Conservation (phyloP, 2,888 invertebrate species). For the Lepidocyrtinus sp. region DNA sequence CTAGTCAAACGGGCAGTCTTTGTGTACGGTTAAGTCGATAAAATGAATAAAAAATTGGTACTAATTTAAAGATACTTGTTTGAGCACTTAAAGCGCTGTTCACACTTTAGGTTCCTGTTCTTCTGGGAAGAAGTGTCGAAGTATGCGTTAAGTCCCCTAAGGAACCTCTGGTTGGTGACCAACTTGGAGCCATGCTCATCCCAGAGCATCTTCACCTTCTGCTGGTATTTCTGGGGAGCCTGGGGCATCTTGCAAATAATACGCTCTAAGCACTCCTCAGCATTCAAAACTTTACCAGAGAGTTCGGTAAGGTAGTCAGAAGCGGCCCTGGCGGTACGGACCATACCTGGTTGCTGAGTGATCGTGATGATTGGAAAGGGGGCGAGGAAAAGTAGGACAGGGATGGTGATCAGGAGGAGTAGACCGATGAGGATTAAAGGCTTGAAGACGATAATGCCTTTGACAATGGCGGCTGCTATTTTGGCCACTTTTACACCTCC, state of each 20-base stretch:
- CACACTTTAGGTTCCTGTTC: slow-evolving; percentile 66
- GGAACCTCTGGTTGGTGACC: slow-evolving; percentile 58
- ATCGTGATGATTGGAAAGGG: slow-evolving; percentile 68
- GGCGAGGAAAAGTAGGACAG: slow-evolving; percentile 63
- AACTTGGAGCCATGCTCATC: slow-evolving; percentile 63
- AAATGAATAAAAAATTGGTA: too few relatives aligned
- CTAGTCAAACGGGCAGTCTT: slow-evolving; percentile 77
- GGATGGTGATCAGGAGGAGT: slow-evolving; percentile 63
- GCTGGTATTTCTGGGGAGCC: slow-evolving; percentile 64
- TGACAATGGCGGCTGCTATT: slow-evolving; percentile 50
- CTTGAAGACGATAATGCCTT: slow-evolving; percentile 63
- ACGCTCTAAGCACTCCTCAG: slow-evolving; percentile 68
- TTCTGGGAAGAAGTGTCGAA: slow-evolving; percentile 62
- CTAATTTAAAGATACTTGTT: slow-evolving; percentile 67
- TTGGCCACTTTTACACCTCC: slow-evolving; percentile 47
- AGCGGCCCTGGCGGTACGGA: slow-evolving; percentile 32
- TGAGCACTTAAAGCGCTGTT: slow-evolving; percentile 68
- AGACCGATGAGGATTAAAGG: slow-evolving; percentile 64
- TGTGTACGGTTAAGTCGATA: not conserved
- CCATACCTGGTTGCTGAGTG: not conserved
- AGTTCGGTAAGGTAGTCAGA: slow-evolving; percentile 59
- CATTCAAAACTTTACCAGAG: slow-evolving; percentile 63
- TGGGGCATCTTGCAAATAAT: slow-evolving; percentile 68
- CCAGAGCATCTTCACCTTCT: slow-evolving; percentile 65
- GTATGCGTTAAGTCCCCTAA: slow-evolving; percentile 65